Evolutionary conservation across 2,888 invertebrate species (phyloP), one percentile per base, ranked within the genome.

Genomic region (Tiliacea aurago): DNA sequence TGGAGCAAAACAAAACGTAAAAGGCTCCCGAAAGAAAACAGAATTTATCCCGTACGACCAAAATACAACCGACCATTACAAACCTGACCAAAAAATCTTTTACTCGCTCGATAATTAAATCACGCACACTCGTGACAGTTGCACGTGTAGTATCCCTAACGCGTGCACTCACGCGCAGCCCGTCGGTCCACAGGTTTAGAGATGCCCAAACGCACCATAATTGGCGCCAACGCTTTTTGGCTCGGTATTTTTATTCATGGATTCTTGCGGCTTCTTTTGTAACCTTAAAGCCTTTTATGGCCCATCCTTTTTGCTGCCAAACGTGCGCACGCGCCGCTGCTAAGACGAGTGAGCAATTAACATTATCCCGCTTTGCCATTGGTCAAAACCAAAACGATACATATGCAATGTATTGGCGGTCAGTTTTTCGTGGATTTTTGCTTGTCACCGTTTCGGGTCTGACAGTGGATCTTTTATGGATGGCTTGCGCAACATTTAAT

Each of bases 191-290:
- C 83, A 80, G 86, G 88, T 86, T 92, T 91, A 92, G 92, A 92
- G 87, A 90, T 90, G 89, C 89, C 89, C 87, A 88, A 89, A 89
- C 88, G 84, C 87, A 82, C 91, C 91, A 91, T 94, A 93, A 93
- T 93, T 92, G 92, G 90, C 90, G 90, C 90, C 90, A 91, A 91
- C 86, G 90, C 90, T 91, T 93, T 94, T 93, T 91, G 92, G 92
- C 85, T 86, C 85, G 91, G 91, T 90, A 93, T 94, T 94, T 94
- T 94, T 94, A 94, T 95, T 94, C 94, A 94, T 91, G 91, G 90
- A 93, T 92, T 90, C 94, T 91, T 89, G 80, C 87, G 86, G 89
- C 80, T 84, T 85, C 91, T 90, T 91, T 89, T 89, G 87, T 86
- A 85, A 85, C 86, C 85, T 84, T 88, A 85, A 88, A 85, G 85